Base-by-base conservation (phyloP, 2,797 vertebrate species). In the Gobio occitaniae region DNA sequence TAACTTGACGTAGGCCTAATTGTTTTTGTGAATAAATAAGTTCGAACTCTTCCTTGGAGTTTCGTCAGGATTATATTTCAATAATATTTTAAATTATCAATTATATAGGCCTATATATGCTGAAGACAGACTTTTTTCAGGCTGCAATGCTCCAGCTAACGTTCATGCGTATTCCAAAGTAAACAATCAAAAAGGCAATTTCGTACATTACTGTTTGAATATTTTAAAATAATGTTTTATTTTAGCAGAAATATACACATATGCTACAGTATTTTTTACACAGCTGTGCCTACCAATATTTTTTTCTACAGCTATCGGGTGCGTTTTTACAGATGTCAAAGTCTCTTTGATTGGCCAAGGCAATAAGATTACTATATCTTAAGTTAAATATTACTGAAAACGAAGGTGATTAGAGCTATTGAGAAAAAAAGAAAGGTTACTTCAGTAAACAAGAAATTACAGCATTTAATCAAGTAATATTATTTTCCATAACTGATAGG, bases 331-430 rank as follows among this genome's bases (percentile, higher is more conserved):
- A 21, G 19, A 68, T 25, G 61, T 41, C 19, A 61, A 72, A 81
- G 68, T 29, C 54, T 66, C 21, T 54, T 70, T 71, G 32, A 84
- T 3, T 44, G 63, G 36, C 16, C 32, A 56, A 54, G 17, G 21
- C 61, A 56, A 44, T 52, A 29, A 52, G 7, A 15, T 19, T 48
- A 32, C 32, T 32, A 6, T 16, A 56, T 70, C 74, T 61, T 1
- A 12, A 59, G 83, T 84, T 78, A 84, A 61, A 71, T 71, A 70
- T 84, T 78, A 71, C 38, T 48, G 9, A 32, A 72, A 56, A 29
- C 32, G 4, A 38, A 38, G n/a, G 5, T 47, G n/a, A 78, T 68
- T 19, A 41, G 16, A 68, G n/a, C 61, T 19, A 12, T 25, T 54
- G 1, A 6, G 21, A 13, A 7, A 80, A 66, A 11, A 59, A 2